These are phyloP conservation scores for Epinephelus lanceolatus DNA, from an alignment of 2,113 vertebrate genomes.

Conservation along the genomic window DNA sequence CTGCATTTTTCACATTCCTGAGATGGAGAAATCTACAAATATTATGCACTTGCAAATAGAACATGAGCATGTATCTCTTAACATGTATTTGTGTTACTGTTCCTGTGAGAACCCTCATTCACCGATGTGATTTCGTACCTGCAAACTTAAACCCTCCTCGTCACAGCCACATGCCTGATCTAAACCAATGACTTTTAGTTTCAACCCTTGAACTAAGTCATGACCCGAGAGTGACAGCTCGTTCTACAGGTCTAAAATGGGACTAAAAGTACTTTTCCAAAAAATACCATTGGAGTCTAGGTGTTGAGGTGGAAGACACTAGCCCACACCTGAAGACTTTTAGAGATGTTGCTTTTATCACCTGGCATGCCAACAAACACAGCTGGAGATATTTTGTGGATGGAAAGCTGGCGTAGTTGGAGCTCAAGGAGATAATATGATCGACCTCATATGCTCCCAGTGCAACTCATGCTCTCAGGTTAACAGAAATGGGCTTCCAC, in stretches of 20 bases:
- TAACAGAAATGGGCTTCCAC: neutral
- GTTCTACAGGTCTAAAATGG: neutral
- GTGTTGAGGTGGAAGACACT: neutral
- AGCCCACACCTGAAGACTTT: neutral
- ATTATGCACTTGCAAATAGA: conserved; percentile 72
- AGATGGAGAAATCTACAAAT: conserved; percentile 65
- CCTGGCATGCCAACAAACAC: neutral
- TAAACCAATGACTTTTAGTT: neutral
- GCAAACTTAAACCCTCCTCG: neutral
- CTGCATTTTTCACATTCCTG: conserved; percentile 68
- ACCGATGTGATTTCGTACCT: neutral
- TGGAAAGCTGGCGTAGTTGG: neutral
- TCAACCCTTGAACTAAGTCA: no score
- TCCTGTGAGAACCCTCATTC: neutral
- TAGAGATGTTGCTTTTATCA: neutral
- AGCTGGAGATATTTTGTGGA: neutral
- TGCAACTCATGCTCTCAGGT: neutral
- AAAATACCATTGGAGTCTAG: no score
- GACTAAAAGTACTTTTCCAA: no score
- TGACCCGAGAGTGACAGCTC: neutral
- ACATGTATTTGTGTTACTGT: neutral
- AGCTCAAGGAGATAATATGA: neutral
- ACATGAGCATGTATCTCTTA: conserved; percentile 49
- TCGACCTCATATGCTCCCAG: neutral
- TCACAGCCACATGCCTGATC: neutral